Base-by-base conservation (phyloP, 2,113 vertebrate genomes). In the Hydropotes inermis region DNA sequence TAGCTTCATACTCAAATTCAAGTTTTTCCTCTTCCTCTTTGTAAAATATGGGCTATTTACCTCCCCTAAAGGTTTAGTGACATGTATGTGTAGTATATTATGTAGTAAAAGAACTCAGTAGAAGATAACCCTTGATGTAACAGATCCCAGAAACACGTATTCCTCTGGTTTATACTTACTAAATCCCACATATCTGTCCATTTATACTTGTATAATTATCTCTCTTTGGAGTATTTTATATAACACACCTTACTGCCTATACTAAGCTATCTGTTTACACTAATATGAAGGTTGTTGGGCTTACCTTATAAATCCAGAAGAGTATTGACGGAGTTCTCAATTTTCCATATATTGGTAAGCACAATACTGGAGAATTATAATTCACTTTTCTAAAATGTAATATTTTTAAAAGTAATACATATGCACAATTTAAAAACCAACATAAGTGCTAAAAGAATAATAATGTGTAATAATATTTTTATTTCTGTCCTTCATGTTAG, bases 291-390 rank as follows among this genome's bases (percentile, higher is more conserved):
- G 21, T n/a, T 97, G 17, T 50, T 64, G 87, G 89, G 74, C 28
- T 88, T 94, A 67, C 54, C 36, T 83, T 97, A 55, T 45, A 94
- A 97, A 94, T 94, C 60, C n/a, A 50, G 15, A 95, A 70, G 43
- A 83, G 9, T 33, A 70, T 10, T 74, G n/a, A 15, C 79, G 89
- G 15, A 86, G 4, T 94, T 74, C 70, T 90, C 10, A 61, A 88
- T 92, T 97, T 95, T 92, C 57, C n/a, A 36, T 33, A 30, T 79
- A 50, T 47, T 95, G 39, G 47, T 82, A 95, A 88, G 84, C 25
- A 95, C 7, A 83, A 21, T 78, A 39, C 19, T 52, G 4, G 76
- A 79, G 74, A 91, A 74, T 89, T 97, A 92, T 67, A 92, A 89
- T 95, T 94, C 43, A 43, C 4, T 74, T 89, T 94, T 89, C 67